These are phyloP conservation scores for Jordanella pulchra DNA, from an alignment of 2,797 vertebrate genomes.

Conservation along the genomic window DNA sequence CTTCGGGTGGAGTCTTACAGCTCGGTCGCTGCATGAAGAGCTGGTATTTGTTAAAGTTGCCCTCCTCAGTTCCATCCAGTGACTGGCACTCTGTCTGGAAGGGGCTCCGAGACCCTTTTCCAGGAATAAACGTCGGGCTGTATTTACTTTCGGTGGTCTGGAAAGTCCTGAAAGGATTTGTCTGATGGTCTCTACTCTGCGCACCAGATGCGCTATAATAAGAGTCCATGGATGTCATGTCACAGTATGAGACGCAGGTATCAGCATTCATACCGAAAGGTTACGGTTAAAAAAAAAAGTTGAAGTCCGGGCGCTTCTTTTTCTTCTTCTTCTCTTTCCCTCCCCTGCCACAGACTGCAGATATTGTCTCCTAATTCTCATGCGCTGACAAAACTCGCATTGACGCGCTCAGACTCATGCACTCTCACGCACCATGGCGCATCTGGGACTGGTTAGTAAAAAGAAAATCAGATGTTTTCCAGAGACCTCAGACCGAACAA, in stretches of 20 bases:
- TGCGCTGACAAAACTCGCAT: conserved; percentile 62
- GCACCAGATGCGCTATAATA: conserved; percentile 89
- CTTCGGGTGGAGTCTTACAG: conserved; percentile 90
- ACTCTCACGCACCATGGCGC: conserved; percentile 76
- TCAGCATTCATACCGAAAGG: conserved; percentile 93
- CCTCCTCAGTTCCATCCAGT: conserved; percentile 86
- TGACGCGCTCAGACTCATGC: conserved; percentile 63
- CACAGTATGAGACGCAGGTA: conserved; percentile 95
- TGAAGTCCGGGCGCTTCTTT: conserved; percentile 67
- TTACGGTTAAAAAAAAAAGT: conserved; percentile 50
- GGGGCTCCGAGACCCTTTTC: conserved; percentile 88
- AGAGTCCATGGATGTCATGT: conserved; percentile 96
- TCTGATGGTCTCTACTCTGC: conserved; percentile 85
- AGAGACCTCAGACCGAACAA: conserved; percentile 85
- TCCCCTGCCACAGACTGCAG: conserved; percentile 55
- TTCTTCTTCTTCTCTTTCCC: conserved; percentile 50
- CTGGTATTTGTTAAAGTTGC: conserved; percentile 90
- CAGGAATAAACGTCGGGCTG: conserved; percentile 88
- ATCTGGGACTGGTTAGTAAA: conserved; percentile 85
- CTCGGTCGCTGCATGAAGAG: conserved; percentile 88
- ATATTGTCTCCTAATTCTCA: conserved; percentile 67
- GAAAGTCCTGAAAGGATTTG: conserved; percentile 91
- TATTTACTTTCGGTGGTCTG: conserved; percentile 87
- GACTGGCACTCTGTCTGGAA: conserved; percentile 90
- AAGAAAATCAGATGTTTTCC: conserved; percentile 91